A percentile compares a stretch with the other conserved stretches of the same genome.
phyloP scores from a whole-genome alignment of 2,888 invertebrate genomes.

The Furcula furcula region DNA sequence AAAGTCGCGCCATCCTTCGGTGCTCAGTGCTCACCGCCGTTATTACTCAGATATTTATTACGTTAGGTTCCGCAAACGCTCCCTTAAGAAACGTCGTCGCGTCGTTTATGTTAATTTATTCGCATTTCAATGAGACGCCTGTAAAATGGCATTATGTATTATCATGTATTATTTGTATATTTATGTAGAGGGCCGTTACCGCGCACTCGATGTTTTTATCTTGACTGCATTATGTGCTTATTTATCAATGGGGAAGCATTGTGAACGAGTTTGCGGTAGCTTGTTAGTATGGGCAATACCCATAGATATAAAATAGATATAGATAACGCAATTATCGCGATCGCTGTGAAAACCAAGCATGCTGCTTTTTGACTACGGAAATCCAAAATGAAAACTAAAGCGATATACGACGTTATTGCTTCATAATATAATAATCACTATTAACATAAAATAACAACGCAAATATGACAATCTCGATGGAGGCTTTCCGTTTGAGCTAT shows the following conservation, averaged over 20 bases:
- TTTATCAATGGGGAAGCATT: conserved; percentile 1
- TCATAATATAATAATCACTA: too few species aligned
- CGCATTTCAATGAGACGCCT: conserved; percentile 67
- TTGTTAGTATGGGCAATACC: not conserved
- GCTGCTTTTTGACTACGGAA: too few species aligned
- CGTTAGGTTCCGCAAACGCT: conserved; percentile 48
- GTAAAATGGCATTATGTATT: conserved; percentile 61
- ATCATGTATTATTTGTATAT: conserved; percentile 57
- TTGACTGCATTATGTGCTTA: conserved; percentile 6
- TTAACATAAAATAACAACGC: too few species aligned
- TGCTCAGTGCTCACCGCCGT: conserved; percentile 39
- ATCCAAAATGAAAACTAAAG: too few species aligned
- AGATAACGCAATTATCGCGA: too few species aligned
- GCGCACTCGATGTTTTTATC: conserved; percentile 35
- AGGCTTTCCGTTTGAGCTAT: too few species aligned
- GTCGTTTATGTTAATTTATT: conserved; percentile 73
- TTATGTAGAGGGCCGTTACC: conserved; percentile 36
- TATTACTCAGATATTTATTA: conserved; percentile 64
- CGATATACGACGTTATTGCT: too few species aligned
- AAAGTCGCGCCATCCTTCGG: conserved; percentile 40
- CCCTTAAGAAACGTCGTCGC: conserved; percentile 43
- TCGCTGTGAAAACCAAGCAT: too few species aligned
- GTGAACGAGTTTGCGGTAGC: not conserved
- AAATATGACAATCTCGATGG: too few species aligned
- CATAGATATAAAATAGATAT: too few species aligned